Evolutionary conservation across 2,797 vertebrate genomes (phyloP).

Genomic region (Leptoclinus maculatus): DNA sequence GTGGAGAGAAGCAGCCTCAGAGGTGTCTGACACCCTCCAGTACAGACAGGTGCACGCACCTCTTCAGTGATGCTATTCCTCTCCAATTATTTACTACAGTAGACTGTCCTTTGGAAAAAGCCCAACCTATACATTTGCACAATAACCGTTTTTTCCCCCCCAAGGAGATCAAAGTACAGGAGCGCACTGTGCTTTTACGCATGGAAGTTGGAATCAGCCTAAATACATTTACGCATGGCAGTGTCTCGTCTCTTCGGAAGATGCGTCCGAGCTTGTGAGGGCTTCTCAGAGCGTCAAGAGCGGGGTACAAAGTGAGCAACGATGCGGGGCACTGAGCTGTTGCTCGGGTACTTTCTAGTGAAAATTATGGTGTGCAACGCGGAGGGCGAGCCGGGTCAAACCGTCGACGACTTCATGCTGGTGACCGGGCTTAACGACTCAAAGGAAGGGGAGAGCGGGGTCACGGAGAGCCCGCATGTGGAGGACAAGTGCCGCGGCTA

Average conservation of each 20-base stretch:
- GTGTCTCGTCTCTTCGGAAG: constrained; percentile 50
- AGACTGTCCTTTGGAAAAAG: constrained; percentile 22
- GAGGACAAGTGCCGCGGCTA: constrained; percentile 96
- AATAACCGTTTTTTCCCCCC: background rate
- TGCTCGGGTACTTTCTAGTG: constrained; percentile 90
- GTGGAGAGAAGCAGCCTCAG: constrained; percentile 48
- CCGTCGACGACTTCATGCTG: constrained; percentile 87
- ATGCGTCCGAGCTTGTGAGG: constrained; percentile 66
- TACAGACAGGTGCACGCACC: constrained; percentile 54
- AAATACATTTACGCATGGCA: constrained; percentile 72
- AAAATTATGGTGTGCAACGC: constrained; percentile 92
- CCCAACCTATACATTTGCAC: background rate
- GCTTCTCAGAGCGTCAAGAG: constrained; percentile 36
- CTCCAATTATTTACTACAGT: constrained; percentile 26
- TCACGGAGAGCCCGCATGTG: constrained; percentile 88
- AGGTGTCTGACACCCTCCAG: constrained; percentile 50
- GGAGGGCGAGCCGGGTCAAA: constrained; percentile 88
- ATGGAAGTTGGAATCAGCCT: constrained; percentile 68
- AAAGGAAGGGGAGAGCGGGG: constrained; percentile 76
- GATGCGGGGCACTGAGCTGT: constrained; percentile 77
- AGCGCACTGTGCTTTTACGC: constrained; percentile 58
- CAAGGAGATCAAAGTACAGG: constrained; percentile 11
- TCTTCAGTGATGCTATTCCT: constrained; percentile 37
- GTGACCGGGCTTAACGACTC: constrained; percentile 90
- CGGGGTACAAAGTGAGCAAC: constrained; percentile 51